Conservation (phyloP, 2,888 invertebrate species). For the Brachyopa scutellaris region DNA sequence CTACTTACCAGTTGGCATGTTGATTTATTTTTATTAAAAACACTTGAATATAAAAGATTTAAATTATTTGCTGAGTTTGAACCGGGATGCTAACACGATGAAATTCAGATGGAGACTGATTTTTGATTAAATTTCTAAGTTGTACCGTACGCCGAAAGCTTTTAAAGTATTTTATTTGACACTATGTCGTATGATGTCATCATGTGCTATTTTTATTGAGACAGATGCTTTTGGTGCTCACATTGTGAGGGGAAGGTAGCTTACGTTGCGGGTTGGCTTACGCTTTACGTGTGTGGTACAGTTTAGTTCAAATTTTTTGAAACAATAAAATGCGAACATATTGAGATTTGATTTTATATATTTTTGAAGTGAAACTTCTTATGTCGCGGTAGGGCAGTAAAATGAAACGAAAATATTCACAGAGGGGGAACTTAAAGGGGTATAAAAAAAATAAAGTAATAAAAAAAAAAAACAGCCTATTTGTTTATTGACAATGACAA, state of each 20-base stretch:
- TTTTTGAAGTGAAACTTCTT: too few species aligned
- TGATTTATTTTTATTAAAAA: constrained; percentile 66
- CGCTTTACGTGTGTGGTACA: neutral
- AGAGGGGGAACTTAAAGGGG: too few species aligned
- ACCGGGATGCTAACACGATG: constrained; percentile 40
- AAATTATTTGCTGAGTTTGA: neutral
- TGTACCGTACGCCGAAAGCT: neutral
- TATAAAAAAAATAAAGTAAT: too few species aligned
- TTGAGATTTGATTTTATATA: neutral
- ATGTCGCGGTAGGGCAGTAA: too few species aligned
- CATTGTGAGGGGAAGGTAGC: neutral
- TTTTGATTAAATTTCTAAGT: constrained; percentile 23
- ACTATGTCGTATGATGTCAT: constrained; percentile 47
- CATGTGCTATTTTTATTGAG: constrained; percentile 48
- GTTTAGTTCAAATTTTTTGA: neutral
- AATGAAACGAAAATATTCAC: too few species aligned
- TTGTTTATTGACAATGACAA: too few species aligned
- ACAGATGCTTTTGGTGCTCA: constrained; percentile 12
- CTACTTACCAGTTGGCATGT: constrained; percentile 78
- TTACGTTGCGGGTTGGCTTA: neutral
- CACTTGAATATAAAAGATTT: constrained; percentile 13
- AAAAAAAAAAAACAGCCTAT: too few species aligned
- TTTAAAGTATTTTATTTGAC: too few species aligned
- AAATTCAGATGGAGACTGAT: constrained; percentile 68
- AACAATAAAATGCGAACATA: neutral